These are phyloP conservation scores for Drosophila sproati DNA, from an alignment of 1,140 invertebrate species.

Conservation along the genomic window DNA sequence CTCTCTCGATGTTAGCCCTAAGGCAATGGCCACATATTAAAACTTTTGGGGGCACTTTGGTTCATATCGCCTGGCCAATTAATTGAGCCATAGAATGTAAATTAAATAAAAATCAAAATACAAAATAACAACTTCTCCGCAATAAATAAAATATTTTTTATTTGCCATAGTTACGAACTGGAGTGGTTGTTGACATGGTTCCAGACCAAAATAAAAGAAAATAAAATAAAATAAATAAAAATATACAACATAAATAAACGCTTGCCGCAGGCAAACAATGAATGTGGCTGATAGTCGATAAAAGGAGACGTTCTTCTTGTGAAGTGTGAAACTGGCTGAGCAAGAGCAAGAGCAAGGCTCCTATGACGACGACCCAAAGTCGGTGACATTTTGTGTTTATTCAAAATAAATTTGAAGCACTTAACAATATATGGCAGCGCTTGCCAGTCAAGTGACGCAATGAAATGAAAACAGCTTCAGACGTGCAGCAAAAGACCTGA, in stretches of 20 bases:
- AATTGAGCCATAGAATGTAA: constrained; percentile 64
- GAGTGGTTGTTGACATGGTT: constrained; percentile 21
- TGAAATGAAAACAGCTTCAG: constrained; percentile 20
- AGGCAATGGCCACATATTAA: constrained; percentile 35
- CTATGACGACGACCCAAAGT: constrained; percentile 28
- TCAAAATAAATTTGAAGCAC: constrained; percentile 50
- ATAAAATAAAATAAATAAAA: constrained; percentile 29
- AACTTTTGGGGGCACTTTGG: constrained; percentile 10
- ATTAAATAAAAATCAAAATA: constrained; percentile 55
- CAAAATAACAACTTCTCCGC: neutral
- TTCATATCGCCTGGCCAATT: constrained; percentile 54
- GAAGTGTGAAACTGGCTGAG: constrained; percentile 17
- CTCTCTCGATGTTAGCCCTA: constrained; percentile 28
- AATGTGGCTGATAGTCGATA: constrained; percentile 19
- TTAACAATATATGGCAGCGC: constrained; percentile 44
- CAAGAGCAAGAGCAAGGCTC: constrained; percentile 6
- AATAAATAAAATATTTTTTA: constrained; percentile 17
- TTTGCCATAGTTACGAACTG: constrained; percentile 27
- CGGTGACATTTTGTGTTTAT: constrained; percentile 37
- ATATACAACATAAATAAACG: constrained; percentile 54
- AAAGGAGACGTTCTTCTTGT: neutral
- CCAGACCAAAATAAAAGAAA: neutral
- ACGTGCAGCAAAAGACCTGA: constrained; percentile 13
- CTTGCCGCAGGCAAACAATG: constrained; percentile 57
- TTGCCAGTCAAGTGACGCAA: constrained; percentile 13